Percentiles rank a stretch among this genome's conserved stretches.
phyloP scores from a whole-genome alignment of 2,888 invertebrate genomes.

The Drosophila mimetica region DNA sequence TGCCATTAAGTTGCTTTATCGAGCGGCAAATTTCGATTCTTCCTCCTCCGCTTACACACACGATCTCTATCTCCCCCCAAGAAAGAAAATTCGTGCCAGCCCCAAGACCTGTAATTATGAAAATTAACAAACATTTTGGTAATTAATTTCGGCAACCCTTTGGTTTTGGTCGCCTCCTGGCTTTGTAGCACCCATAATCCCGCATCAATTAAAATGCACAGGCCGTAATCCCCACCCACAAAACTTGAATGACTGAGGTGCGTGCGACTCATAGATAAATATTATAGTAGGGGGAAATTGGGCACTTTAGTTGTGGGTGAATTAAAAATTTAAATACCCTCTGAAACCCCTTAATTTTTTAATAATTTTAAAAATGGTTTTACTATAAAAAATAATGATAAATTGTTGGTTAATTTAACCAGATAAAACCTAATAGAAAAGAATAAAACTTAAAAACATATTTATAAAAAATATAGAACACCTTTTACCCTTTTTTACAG shows the following conservation, averaged over 20 bases:
- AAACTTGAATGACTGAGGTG: constrained; percentile 57
- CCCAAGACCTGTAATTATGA: constrained; percentile 65
- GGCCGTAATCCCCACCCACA: constrained; percentile 28
- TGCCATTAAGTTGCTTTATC: constrained; percentile 72
- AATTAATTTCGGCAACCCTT: constrained; percentile 71
- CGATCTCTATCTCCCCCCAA: constrained; percentile 20
- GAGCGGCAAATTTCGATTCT: constrained; percentile 71
- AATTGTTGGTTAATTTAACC: too few species aligned
- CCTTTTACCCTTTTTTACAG: too few species aligned
- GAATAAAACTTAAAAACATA: too few species aligned
- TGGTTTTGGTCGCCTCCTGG: constrained; percentile 25
- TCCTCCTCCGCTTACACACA: constrained; percentile 30
- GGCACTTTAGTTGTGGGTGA: not conserved
- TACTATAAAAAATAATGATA: too few species aligned
- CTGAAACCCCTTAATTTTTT: too few species aligned
- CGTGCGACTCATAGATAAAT: constrained; percentile 52
- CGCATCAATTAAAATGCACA: constrained; percentile 65
- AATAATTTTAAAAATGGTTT: not conserved
- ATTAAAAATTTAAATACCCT: constrained; percentile 1
- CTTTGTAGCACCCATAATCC: constrained; percentile 41
- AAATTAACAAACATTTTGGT: constrained; percentile 71
- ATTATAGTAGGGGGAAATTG: constrained; percentile 21
- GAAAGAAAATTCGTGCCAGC: constrained; percentile 47
- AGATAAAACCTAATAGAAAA: too few species aligned
- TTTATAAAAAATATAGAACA: too few species aligned